Evolutionary conservation across 2,113 vertebrate genomes (phyloP).

Genomic region (Junco hyemalis): DNA sequence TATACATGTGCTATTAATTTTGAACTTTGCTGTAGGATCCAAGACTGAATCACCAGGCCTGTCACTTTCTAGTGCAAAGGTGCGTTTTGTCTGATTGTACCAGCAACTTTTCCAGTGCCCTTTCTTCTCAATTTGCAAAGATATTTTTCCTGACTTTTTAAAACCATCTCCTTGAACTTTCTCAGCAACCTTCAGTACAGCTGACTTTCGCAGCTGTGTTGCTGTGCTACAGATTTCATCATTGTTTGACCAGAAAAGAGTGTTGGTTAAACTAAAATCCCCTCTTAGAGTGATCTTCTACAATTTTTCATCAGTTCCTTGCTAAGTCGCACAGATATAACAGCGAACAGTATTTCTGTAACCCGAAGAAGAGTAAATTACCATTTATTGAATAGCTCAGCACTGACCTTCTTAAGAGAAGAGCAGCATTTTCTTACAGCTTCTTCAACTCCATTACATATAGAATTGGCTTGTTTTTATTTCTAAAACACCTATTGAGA

Average conservation of each 20-base stretch:
- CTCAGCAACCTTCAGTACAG: constrained; percentile 25
- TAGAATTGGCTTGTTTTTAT: neutral
- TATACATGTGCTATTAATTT: constrained; percentile 22
- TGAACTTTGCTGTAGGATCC: neutral
- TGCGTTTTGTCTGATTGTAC: neutral
- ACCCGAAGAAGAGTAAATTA: neutral
- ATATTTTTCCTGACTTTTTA: constrained; percentile 50
- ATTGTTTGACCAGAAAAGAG: neutral
- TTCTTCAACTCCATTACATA: neutral
- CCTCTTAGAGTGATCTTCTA: constrained; percentile 14
- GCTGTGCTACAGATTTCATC: neutral
- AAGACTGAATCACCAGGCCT: neutral
- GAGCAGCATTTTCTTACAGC: neutral
- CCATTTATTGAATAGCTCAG: neutral
- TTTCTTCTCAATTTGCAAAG: neutral
- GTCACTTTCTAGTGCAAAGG: neutral
- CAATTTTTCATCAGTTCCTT: neutral
- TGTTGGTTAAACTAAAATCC: neutral
- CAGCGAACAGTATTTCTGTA: neutral
- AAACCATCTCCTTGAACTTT: constrained; percentile 11
- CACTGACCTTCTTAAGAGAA: neutral
- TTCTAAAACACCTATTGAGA: neutral
- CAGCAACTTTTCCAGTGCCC: neutral
- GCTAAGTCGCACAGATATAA: neutral
- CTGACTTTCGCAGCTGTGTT: constrained; percentile 31